Base-by-base conservation (phyloP, 2,888 invertebrate genomes). In the Glyphotaelius pellucidus region DNA sequence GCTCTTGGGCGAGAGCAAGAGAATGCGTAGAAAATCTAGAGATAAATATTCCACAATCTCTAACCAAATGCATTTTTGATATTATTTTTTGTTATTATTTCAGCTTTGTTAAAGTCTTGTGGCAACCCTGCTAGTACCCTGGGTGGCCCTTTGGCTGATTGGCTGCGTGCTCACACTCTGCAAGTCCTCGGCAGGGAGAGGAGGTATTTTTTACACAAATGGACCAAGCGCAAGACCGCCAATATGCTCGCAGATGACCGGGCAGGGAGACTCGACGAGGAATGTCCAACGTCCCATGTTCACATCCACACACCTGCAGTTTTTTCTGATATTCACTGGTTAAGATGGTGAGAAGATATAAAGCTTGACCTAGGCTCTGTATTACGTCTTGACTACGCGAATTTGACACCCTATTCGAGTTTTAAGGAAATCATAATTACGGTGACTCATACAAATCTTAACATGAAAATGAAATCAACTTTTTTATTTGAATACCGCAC, bases 121-220 rank as follows among this genome's bases (percentile, higher is more conserved):
- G 89, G 15, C 67, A 89, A 25, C 89, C 89, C 89, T 89, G 35
- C 35, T 31, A 0, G 5, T n/a, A 89, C 9, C 83, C 47, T 47
- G 81, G 81, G 90, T 90, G 80, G 90, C 42, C 90, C 3, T 4
- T 2, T 31, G 30, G 35, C 79, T 25, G 85, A 81, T 90, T 32
- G 47, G 80, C 85, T 31, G 84, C 86, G 91, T 92, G 90, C 90
- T 90, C 52, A 92, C 89, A 90, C 89, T 80, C 90, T 81, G 90
- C 80, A 92, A 91, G 90, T 92, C 91, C 89, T 31, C 89, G 80
- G 38, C 12, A 30, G 87, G 52, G 31, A n/a, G 32, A 35, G 19
- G 79, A 25, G 30, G n/a, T 30, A 12, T 89, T 89, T 89, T 89
- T 89, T 87, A 87, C 52, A n/a, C 87, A n/a, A 19, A 52, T 47